Conservation (phyloP, 2,888 invertebrate genomes). For the Eupithecia exiguata region DNA sequence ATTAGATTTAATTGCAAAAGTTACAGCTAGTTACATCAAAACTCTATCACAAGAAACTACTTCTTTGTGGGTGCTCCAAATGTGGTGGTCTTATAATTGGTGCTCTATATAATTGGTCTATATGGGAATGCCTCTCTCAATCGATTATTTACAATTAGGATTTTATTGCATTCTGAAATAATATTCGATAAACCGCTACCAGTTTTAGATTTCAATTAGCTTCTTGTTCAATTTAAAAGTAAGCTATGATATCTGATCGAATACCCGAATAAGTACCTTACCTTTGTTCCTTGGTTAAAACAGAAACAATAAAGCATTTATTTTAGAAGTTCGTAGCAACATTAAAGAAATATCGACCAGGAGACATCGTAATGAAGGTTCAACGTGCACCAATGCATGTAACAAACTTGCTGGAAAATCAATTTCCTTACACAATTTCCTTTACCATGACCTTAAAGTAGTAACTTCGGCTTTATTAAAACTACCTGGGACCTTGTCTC, state of each 20-base stretch:
- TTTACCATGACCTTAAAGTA: background rate
- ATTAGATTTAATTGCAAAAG: no score
- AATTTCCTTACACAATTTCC: background rate
- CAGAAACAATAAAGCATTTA: background rate
- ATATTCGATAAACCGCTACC: background rate
- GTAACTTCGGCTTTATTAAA: constrained; percentile 30
- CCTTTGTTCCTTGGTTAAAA: no score
- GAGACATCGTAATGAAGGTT: background rate
- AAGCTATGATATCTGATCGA: no score
- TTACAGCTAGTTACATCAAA: no score
- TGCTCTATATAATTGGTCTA: no score
- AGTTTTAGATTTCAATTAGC: no score
- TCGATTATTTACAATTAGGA: background rate
- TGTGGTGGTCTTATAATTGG: no score
- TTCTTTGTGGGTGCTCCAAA: no score
- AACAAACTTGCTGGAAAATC: background rate
- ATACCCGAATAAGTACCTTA: no score
- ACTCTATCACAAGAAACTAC: no score
- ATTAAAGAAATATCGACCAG: background rate
- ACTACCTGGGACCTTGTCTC: constrained; percentile 29
- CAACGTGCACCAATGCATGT: background rate
- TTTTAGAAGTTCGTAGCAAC: background rate
- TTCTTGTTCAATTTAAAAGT: no score
- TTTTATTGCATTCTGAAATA: background rate
- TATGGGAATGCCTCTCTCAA: no score